Percentiles rank a stretch among this genome's conserved stretches.
Conservation (phyloP, 1,140 invertebrate species). For the Trachymyrmex cornetzi region DNA sequence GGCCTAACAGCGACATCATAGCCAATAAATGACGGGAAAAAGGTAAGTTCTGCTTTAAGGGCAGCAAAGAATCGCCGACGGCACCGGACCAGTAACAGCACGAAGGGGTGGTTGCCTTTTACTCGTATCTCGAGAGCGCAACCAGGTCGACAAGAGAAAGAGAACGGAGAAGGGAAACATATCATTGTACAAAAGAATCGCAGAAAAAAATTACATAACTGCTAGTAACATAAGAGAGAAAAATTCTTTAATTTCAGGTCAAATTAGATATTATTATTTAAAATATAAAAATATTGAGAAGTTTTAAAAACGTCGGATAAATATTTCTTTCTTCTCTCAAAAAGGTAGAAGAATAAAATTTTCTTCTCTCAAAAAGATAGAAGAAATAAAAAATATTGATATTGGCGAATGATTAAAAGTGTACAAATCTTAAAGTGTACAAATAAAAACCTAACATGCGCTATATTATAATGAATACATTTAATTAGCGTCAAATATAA, state of each 20-base stretch:
- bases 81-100: background rate
- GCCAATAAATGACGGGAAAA: slow-evolving; percentile 29
- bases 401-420: background rate
- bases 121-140: slow-evolving; percentile 8
- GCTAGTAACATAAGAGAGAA: background rate
- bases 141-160: background rate
- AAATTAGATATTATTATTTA: background rate
- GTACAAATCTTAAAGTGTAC: background rate
- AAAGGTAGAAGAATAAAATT: no score
- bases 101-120: background rate
- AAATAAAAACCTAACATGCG: background rate
- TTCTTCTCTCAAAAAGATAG: background rate
- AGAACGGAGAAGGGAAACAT: background rate
- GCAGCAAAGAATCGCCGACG: background rate
- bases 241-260: background rate
- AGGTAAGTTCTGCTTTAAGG: slow-evolving; percentile 40
- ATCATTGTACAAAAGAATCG: background rate
- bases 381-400: background rate
- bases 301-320: no score
- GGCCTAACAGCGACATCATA: background rate
- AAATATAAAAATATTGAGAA: background rate
- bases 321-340: background rate
- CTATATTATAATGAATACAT: slow-evolving; percentile 1
- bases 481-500: background rate
- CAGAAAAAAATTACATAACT: background rate